Percentiles rank a stretch among this genome's conserved stretches.
Evolutionary conservation across 2,888 invertebrate species (phyloP).

Genomic region (Emmelina monodactyla): DNA sequence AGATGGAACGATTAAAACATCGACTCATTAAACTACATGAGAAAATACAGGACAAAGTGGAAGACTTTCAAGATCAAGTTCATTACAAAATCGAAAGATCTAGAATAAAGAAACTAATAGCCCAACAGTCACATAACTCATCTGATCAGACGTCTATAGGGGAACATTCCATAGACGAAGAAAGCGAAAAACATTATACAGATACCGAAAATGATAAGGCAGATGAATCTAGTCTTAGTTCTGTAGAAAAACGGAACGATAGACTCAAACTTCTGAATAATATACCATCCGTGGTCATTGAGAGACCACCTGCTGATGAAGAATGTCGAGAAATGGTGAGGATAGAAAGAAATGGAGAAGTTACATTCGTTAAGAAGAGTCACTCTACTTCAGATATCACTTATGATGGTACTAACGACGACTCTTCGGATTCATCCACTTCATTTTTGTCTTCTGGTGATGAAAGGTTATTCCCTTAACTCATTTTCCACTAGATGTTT

Average conservation of each 20-base stretch:
- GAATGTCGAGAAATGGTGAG: conserved; percentile 37
- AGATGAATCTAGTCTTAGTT: not conserved
- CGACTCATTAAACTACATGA: conserved; percentile 41
- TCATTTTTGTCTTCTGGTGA: conserved; percentile 41
- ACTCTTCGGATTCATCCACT: conserved; percentile 40
- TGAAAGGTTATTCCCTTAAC: conserved; percentile 33
- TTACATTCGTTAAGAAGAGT: conserved; percentile 30
- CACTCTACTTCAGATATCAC: conserved; percentile 38
- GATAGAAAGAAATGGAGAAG: conserved; percentile 32
- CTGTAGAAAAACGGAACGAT: conserved; percentile 9
- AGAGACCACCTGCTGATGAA: conserved; percentile 32
- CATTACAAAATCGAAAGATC: conserved; percentile 43
- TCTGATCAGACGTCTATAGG: conserved; percentile 24
- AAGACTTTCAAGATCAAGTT: conserved; percentile 50
- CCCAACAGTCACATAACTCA: conserved; percentile 40
- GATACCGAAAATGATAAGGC: not conserved
- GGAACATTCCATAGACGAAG: conserved; percentile 10
- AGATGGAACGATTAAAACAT: conserved; percentile 41
- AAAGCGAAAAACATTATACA: not conserved
- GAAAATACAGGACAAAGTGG: conserved; percentile 48
- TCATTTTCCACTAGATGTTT: conserved; percentile 3
- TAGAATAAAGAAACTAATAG: conserved; percentile 34
- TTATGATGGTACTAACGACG: conserved; percentile 25
- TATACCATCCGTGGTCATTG: conserved; percentile 41
- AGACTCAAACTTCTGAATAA: conserved; percentile 14